These are phyloP conservation scores for Drosophila baimaii DNA, from an alignment of 1,140 invertebrate genomes.

Conservation along the genomic window DNA sequence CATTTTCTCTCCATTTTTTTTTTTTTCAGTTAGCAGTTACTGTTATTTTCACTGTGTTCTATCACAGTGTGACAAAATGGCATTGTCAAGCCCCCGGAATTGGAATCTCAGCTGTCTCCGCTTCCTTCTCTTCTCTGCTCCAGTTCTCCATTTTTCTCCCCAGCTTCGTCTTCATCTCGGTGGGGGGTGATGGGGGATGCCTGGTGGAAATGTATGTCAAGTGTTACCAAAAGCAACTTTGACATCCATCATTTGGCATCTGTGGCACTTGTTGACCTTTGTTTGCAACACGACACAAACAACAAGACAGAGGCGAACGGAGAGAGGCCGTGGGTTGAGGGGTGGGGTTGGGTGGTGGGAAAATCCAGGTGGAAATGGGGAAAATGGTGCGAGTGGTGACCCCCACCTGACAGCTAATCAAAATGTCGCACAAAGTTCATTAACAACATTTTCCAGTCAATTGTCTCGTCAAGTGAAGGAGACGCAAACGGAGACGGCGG, in stretches of 20 bases:
- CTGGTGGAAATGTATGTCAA: conserved; percentile 71
- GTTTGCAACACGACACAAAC: conserved; percentile 40
- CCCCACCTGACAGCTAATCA: conserved; percentile 69
- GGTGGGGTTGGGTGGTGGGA: background rate
- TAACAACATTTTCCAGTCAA: conserved; percentile 82
- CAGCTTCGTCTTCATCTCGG: background rate
- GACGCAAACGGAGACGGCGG: conserved; percentile 11
- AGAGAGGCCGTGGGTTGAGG: too few species aligned
- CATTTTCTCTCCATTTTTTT: conserved; percentile 7
- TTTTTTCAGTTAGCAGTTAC: conserved; percentile 27
- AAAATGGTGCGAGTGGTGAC: background rate
- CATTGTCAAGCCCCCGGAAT: conserved; percentile 53
- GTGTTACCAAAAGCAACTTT: conserved; percentile 60
- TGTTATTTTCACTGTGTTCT: conserved; percentile 74
- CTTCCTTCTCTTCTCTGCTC: conserved; percentile 17
- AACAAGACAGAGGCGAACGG: conserved; percentile 19
- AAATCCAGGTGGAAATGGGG: background rate
- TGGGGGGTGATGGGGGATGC: background rate
- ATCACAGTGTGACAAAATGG: conserved; percentile 78
- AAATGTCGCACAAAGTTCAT: conserved; percentile 81
- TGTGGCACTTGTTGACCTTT: conserved; percentile 75
- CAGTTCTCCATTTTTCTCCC: conserved; percentile 7
- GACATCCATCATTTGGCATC: conserved; percentile 76
- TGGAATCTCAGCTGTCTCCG: conserved; percentile 31
- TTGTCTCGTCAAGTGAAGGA: conserved; percentile 61